Base-by-base conservation (phyloP, 2,888 invertebrate species). In the Ditylenchus weischeri region DNA sequence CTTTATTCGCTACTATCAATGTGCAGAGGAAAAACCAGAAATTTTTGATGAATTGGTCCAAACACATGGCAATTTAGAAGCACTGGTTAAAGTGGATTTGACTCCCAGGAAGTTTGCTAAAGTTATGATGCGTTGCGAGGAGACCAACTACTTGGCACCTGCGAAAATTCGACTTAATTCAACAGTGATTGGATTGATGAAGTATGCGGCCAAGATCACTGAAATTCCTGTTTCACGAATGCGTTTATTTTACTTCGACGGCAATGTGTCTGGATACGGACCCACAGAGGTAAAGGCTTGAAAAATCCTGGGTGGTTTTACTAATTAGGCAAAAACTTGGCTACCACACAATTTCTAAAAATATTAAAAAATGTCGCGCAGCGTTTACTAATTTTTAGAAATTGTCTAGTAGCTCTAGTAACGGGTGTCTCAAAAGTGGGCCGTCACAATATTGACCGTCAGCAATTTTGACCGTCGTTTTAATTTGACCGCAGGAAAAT, bases 241-340 rank as follows among this genome's bases (percentile, higher is more conserved):
- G 68, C 64, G 73, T 51, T 21, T 72, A 23, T 73, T 73, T 29
- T 68, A 93, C 84, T 88, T 91, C 13, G 93, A 93, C 84, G 90
- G 91, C 82, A 87, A 86, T 69, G 84, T 87, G 84, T 84, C 85
- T 76, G 77, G 68, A 21, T 47, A 57, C 19, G 79, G 73, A 23
- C 79, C 65, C 84, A 84, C 57, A 83, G 43, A 43, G 43, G 43
- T 43, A 43, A 29, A 29, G 29, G 29, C 29, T 29, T 4, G 5
- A 29, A 29, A 29, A 29, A 29, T 5, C 5, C 29, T 29, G 5
- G 5, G 29, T 29, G 29, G 29, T 29, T 29, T 29, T 5, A 29
- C 29, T 5, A 29, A 29, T 29, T 29, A 29, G 43, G 8, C 43
- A 15, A 43, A 43, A 43, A 43, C 1, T 43, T 38, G 11, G 38